Conservation (phyloP, 2,113 vertebrate species). For the Malurus cyaneus region DNA sequence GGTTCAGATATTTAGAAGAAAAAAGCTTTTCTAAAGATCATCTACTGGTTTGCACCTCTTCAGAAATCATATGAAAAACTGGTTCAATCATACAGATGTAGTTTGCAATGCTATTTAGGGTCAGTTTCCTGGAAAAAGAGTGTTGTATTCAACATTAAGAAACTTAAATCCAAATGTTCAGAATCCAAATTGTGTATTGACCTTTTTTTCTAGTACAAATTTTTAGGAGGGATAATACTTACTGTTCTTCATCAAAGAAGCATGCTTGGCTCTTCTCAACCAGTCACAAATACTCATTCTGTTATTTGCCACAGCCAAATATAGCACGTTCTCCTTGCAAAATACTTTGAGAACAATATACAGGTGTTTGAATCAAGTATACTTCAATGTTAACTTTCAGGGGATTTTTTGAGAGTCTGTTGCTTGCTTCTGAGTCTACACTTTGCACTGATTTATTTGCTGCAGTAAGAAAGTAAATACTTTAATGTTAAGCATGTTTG, state of each 20-base stretch:
- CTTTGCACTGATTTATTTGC: neutral
- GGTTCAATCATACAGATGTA: neutral
- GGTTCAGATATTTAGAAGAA: neutral
- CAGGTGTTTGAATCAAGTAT: neutral
- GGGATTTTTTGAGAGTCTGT: neutral
- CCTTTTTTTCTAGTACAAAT: neutral
- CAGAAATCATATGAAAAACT: neutral
- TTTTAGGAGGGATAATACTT: neutral
- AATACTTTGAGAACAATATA: neutral
- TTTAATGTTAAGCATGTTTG: neutral
- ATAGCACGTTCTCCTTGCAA: neutral
- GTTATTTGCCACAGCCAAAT: neutral
- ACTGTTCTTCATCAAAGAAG: neutral
- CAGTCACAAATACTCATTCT: neutral
- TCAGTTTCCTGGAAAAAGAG: neutral
- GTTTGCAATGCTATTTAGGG: neutral
- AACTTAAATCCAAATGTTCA: neutral
- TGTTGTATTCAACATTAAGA: neutral
- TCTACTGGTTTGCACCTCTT: neutral
- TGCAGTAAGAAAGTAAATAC: neutral
- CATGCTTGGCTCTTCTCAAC: neutral
- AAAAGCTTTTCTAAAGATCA: neutral
- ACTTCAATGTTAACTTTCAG: neutral
- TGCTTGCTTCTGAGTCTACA: neutral
- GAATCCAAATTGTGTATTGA: neutral